phyloP scores from a whole-genome alignment of 2,888 invertebrate genomes.

The Caenorhabditis drosophilae region DNA sequence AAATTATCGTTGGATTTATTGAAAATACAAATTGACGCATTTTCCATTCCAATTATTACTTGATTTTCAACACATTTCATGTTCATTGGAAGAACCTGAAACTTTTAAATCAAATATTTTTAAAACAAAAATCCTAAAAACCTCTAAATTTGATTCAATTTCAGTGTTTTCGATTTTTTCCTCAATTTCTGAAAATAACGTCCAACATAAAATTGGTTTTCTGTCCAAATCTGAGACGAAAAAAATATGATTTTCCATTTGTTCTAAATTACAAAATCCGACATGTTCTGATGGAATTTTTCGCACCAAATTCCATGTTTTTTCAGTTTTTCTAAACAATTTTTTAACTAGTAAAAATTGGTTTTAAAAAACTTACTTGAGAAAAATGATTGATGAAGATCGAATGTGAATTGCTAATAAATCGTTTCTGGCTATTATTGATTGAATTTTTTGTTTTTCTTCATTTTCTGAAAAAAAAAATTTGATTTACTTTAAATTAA shows the following conservation, averaged over 20 bases:
- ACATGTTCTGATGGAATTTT: slow-evolving; percentile 13
- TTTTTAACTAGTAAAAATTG: too few relatives aligned
- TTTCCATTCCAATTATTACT: slow-evolving; percentile 25
- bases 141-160: neutral
- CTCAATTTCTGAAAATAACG: too few relatives aligned
- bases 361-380: slow-evolving; percentile 3
- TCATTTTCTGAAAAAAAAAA: slow-evolving; percentile 11
- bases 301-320: too few relatives aligned
- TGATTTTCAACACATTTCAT: neutral
- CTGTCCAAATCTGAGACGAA: slow-evolving; percentile 6
- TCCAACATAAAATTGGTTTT: slow-evolving; percentile 3
- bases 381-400: slow-evolving; percentile 8
- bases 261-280: slow-evolving; percentile 27
- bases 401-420: slow-evolving; percentile 18
- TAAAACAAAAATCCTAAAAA: neutral
- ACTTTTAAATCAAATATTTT: neutral
- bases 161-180: too few relatives aligned
- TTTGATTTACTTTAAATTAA: neutral
- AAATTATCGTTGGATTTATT: slow-evolving; percentile 6
- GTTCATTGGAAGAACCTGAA: slow-evolving; percentile 4
- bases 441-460: slow-evolving; percentile 16
- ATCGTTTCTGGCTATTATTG: slow-evolving; percentile 2
- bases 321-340: slow-evolving; percentile 2
- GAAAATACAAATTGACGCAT: slow-evolving; percentile 26
- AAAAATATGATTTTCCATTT: neutral